Percentiles rank a stretch among this genome's conserved stretches.
Conservation (phyloP, 1,140 invertebrate genomes). For the Trinorchestia longiramus region DNA sequence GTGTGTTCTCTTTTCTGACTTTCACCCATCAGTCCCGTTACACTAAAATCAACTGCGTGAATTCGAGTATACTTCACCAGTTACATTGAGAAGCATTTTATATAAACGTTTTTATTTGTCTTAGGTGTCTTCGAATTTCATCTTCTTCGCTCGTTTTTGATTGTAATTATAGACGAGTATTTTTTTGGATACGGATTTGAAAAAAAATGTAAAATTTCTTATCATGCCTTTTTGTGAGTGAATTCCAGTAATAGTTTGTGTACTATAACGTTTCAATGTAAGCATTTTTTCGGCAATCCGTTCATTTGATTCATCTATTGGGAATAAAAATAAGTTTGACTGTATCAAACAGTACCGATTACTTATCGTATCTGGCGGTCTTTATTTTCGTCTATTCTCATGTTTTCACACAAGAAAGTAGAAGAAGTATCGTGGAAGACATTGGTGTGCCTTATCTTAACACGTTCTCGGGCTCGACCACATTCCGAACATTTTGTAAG, state of each 20-base stretch:
- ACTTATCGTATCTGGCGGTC: background rate
- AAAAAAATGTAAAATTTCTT: background rate
- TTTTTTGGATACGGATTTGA: background rate
- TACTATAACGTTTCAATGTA: background rate
- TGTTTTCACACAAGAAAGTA: background rate
- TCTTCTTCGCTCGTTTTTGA: background rate
- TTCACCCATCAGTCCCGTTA: no score
- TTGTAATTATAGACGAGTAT: background rate
- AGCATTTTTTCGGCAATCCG: background rate
- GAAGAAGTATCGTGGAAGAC: background rate
- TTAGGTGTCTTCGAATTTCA: background rate
- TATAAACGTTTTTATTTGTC: background rate
- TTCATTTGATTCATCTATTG: background rate
- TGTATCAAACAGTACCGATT: background rate
- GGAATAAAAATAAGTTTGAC: background rate
- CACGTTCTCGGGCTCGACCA: background rate
- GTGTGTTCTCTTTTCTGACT: background rate
- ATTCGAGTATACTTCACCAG: background rate
- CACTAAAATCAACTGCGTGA: background rate
- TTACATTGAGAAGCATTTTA: background rate
- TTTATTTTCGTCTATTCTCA: background rate
- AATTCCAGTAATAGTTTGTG: background rate
- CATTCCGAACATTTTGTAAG: conserved; percentile 18
- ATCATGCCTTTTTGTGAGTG: background rate
- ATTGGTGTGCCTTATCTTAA: conserved; percentile 20